phyloP scores from a whole-genome alignment of 2,113 vertebrate genomes.

The Serilophus lunatus region DNA sequence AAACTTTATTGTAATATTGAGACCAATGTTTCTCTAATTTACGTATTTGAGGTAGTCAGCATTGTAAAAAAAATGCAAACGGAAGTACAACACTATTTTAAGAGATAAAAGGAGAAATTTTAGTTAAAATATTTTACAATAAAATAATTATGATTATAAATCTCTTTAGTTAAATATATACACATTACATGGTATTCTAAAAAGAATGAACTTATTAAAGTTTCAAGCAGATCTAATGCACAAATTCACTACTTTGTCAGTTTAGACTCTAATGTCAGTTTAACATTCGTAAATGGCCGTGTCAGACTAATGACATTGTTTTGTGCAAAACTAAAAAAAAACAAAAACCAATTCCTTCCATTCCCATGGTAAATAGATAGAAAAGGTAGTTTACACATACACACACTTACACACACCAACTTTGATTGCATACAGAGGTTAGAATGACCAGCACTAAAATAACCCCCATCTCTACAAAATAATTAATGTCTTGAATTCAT shows the following conservation, averaged over 20 bases:
- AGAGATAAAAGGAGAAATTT: conserved; percentile 74
- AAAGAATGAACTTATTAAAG: conserved; percentile 74
- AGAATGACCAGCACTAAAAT: conserved; percentile 75
- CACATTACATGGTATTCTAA: conserved; percentile 80
- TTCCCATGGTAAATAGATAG: conserved; percentile 64
- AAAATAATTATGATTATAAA: conserved; percentile 90
- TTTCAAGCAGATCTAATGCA: conserved; percentile 74
- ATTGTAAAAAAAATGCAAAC: conserved; percentile 42
- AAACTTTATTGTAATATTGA: background rate
- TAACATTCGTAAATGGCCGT: conserved; percentile 69
- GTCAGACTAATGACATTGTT: conserved; percentile 74
- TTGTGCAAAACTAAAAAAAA: conserved; percentile 75
- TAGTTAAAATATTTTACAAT: conserved; percentile 89
- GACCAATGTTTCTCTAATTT: background rate
- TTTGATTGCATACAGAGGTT: conserved; percentile 77
- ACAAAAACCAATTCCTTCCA: conserved; percentile 66
- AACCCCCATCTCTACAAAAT: conserved; percentile 67
- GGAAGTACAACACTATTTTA: conserved; percentile 70
- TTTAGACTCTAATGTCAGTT: conserved; percentile 75
- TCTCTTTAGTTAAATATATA: conserved; percentile 90
- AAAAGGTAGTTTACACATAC: conserved; percentile 60
- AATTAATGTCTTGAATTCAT: conserved; percentile 46
- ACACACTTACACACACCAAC: conserved; percentile 57
- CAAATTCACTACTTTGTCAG: conserved; percentile 67
- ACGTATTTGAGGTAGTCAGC: conserved; percentile 25